Base-by-base conservation (phyloP, 2,888 invertebrate species). In the Pseudococcus longispinus region DNA sequence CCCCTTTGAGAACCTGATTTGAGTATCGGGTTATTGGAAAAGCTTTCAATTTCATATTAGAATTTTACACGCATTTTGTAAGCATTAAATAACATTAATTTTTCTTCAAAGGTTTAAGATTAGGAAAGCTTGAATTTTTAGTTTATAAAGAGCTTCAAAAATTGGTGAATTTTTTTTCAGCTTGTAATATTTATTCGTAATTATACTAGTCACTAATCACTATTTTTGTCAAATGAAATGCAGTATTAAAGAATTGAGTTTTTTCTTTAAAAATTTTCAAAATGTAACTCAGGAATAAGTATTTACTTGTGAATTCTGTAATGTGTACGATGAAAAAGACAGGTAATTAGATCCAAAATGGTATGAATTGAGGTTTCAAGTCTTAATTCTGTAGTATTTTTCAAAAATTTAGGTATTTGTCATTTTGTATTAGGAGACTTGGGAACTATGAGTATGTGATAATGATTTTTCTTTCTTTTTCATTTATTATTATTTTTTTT, bases 401-500 rank as follows among this genome's bases (percentile, higher is more conserved):
- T n/a, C 37, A 8, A n/a, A 32, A 26, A 23, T 32, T 6, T n/a
- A 42, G 1, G 11, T 42, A 20, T 42, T 80, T 80, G 77, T 80
- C 29, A 80, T 80, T 80, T 80, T 74, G 9, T 80, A 42, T 42
- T 42, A 42, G 77, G 32, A 80, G 70, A 70, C 29, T 70, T 80
- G 37, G 77, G 77, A 80, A 80, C 77, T 42, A 80, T 42, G 77
- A 42, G 77, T 80, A 80, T 80, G 77, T 80, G 77, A 80, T 80
- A 80, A 80, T 80, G 77, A 42, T 26, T 29, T 70, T 70, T 70
- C 26, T 70, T 60, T 60, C 23, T 55, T 55, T n/a, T 55, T 55
- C n/a, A 55, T 55, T 55, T n/a, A 5, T 37, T 20, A 55, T 55
- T 51, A 4, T 5, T 32, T 37, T 37, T 37, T 37, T 37, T 9